Conservation (phyloP, 2,797 vertebrate species). For the Schizopygopsis malacanthus region DNA sequence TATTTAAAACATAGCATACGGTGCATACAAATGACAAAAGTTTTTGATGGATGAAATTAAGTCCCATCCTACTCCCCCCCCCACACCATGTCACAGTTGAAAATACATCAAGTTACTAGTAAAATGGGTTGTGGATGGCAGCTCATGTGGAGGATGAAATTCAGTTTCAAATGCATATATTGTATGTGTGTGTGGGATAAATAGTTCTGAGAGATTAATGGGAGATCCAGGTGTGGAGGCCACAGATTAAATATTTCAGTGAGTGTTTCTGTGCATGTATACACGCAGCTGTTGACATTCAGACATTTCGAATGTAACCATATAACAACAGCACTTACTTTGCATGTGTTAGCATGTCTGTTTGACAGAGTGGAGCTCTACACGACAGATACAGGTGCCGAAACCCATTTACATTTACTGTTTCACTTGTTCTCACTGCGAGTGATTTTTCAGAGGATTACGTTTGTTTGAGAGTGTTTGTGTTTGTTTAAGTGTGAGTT, state of each 20-base stretch:
- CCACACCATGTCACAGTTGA: background rate
- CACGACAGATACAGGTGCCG: conserved; percentile 15
- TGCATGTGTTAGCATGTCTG: conserved; percentile 26
- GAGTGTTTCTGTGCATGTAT: conserved; percentile 22
- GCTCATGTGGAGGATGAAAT: background rate
- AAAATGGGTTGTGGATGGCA: background rate
- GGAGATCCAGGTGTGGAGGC: conserved; percentile 34
- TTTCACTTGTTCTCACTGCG: conserved; percentile 17
- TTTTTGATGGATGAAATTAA: background rate
- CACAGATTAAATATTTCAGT: conserved; percentile 23
- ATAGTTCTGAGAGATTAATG: conserved; percentile 38
- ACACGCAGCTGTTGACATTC: conserved; percentile 40
- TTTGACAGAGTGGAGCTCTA: conserved; percentile 11
- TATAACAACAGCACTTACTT: conserved; percentile 33
- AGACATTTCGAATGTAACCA: conserved; percentile 13
- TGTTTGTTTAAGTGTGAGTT: conserved; percentile 48
- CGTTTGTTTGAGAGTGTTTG: background rate
- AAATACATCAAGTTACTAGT: background rate
- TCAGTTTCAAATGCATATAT: conserved; percentile 8
- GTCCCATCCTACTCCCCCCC: rapidly evolving
- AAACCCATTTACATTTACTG: conserved; percentile 39
- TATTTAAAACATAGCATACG: background rate
- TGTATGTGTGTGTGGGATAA: conserved; percentile 7
- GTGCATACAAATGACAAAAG: background rate
- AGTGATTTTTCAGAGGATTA: background rate